Percentiles rank a stretch among this genome's conserved stretches.
Conservation (phyloP, 1,140 invertebrate species). For the Helicoverpa zea region DNA sequence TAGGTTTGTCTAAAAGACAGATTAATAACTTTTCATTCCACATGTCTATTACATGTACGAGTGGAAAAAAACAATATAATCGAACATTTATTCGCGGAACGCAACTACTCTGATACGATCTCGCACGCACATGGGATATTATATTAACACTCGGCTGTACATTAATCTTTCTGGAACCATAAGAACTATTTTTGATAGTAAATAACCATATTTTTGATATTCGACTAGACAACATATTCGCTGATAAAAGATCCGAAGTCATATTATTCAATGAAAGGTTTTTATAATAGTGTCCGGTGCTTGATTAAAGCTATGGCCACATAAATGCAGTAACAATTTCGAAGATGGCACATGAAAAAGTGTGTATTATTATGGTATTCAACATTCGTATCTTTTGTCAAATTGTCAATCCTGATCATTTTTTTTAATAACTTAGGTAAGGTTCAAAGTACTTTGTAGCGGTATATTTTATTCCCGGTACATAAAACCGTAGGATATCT, state of each 20-base stretch:
- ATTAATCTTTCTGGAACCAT: neutral
- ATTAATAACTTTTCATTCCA: too few species aligned
- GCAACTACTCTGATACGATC: constrained; percentile 19
- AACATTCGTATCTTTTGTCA: too few species aligned
- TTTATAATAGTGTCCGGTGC: neutral
- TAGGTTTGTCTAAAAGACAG: too few species aligned
- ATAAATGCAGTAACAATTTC: too few species aligned
- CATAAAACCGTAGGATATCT: too few species aligned
- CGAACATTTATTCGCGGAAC: constrained; percentile 25
- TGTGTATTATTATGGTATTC: too few species aligned
- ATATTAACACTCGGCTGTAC: neutral
- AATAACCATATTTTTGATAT: constrained; percentile 17
- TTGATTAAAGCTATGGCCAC: neutral
- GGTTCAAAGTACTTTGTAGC: too few species aligned
- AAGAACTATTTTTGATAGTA: constrained; percentile 34
- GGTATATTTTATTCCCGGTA: too few species aligned
- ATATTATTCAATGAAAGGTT: neutral
- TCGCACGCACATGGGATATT: constrained; percentile 25
- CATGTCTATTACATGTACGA: neutral
- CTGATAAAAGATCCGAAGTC: neutral
- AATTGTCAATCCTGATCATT: too few species aligned
- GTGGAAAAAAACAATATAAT: constrained; percentile 31
- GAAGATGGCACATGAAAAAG: too few species aligned
- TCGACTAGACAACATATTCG: neutral
- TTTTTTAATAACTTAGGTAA: too few species aligned